Conservation (phyloP, 1,140 invertebrate species). For the Forficula auricularia region DNA sequence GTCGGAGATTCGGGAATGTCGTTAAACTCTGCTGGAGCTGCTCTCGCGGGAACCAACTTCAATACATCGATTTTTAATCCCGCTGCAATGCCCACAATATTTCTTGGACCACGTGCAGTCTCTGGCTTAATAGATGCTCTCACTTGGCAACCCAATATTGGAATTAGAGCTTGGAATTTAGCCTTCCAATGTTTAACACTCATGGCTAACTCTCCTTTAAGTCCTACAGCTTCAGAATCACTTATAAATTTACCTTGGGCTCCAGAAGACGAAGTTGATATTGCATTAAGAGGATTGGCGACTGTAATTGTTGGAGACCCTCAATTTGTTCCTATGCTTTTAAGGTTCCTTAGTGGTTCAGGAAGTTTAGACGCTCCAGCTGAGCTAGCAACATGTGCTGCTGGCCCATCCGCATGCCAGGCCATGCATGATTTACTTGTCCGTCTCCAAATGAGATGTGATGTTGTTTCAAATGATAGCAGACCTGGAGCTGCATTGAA, state of each 20-base stretch:
- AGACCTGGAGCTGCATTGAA: constrained; percentile 43
- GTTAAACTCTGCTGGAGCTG: too few relatives aligned
- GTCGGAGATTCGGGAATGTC: too few relatives aligned
- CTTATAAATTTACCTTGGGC: constrained; percentile 21
- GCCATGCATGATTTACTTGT: constrained; percentile 53
- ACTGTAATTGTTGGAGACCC: constrained; percentile 44
- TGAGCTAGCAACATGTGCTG: constrained; percentile 30
- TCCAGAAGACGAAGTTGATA: constrained; percentile 6
- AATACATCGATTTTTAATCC: constrained; percentile 25
- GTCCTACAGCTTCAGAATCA: constrained; percentile 19
- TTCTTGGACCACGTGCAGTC: constrained; percentile 49
- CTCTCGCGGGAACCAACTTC: constrained; percentile 15
- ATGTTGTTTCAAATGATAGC: constrained; percentile 36
- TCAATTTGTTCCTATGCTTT: constrained; percentile 51
- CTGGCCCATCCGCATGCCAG: constrained; percentile 58
- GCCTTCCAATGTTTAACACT: constrained; percentile 40
- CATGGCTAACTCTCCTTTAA: constrained; percentile 6
- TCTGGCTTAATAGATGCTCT: constrained; percentile 48
- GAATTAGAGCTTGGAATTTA: constrained; percentile 53
- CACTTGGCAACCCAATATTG: constrained; percentile 42
- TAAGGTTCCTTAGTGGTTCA: constrained; percentile 50
- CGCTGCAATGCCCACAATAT: constrained; percentile 46
- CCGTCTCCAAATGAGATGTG: constrained; percentile 48
- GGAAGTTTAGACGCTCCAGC: constrained; percentile 31
- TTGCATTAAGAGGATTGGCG: constrained; percentile 30